Base-by-base conservation (phyloP, 2,113 vertebrate species). In the Corynorhinus townsendii region DNA sequence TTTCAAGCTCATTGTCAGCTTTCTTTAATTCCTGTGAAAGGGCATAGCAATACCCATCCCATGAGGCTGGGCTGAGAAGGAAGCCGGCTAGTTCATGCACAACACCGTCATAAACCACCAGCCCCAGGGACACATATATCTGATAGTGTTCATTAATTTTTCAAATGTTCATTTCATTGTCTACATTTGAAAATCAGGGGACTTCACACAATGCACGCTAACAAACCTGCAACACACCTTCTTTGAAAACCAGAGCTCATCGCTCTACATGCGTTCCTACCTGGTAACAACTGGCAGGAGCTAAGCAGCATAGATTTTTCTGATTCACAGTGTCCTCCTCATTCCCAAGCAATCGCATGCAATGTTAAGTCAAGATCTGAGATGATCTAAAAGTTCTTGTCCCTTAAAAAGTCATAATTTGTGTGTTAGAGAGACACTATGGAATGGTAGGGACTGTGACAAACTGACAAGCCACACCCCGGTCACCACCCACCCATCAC, bases 1-100 rank as follows among this genome's bases (percentile, higher is more conserved):
- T 71, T 85, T 96, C 81, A 84, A 54, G 12, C 20, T 49, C 16
- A 17, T 16, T 35, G 6, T 47, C 47, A 38, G 33, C 59, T 91
- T 52, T 49, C 62, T 92, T 82, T 54, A 77, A 89, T 45, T 73
- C 79, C 79, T 89, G 4, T 24, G 30, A 87, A 95, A 88, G 24
- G 11, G 9, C 54, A 85, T 2, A 75, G 47, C 26, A 71, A 33
- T 69, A 12, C 26, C 69, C 47, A 35, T 38, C 47, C 38, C 16
- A 0, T 0, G 6, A 43, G 24, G 38, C 76, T 87, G 16, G 6
- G 66, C 49, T 7, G 1, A 49, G 28, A 40, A 10, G 16, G 7
- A 45, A 56, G 62, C 47, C 1, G 4, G 77, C 45, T 20, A 68
- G 59, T 30, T 47, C 49, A 71, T 0, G 19, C 3, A 33, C 26